Evolutionary conservation across 2,113 vertebrate genomes (phyloP), one percentile per base, ranked within the genome.

Genomic region (Aviceda subcristata): DNA sequence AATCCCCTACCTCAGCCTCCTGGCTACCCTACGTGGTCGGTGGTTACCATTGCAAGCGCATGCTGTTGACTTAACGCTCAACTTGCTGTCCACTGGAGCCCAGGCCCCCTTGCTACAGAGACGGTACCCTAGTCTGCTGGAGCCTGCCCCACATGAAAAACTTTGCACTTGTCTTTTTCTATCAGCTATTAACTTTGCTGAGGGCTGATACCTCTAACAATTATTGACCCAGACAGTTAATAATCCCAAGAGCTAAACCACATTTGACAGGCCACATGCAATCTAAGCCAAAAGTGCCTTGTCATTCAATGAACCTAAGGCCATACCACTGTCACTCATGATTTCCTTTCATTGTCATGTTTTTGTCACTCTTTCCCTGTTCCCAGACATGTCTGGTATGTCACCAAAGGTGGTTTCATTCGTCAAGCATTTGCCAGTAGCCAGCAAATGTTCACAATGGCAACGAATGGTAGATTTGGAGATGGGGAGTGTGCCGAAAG

Each of bases 201-300:
- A 74, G 1, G 4, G 63, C 22, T 67, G 68, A 63, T 63, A 24
- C 12, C 55, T 50, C 73, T 45, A 63, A 48, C 43, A 85, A 68
- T 67, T 38, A 94, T 75, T 79, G 38, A 89, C 53, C 21, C 48
- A 7, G 50, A 53, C 46, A 78, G 56, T 2, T 84, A 75, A 19
- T 86, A 71, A 89, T 63, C 77, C 39, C 73, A 87, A 51, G 72
- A 85, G 51, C 64, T 82, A 68, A 91, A 85, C 24, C 43, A 57
- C 16, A 19, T 43, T 41, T 92, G 92, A 91, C 86, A 72, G 76
- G 36, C 46, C 72, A 64, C 7, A 10, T 38, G 46, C 76, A 60
- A 32, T n/a, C 48, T 29, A 50, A 86, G 53, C 73, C 51, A 4
- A 5, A 86, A 90, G 26, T 43, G 55, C 10, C 2, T 1, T 7